phyloP scores from a whole-genome alignment of 2,888 invertebrate genomes.

The Hyles lineata region DNA sequence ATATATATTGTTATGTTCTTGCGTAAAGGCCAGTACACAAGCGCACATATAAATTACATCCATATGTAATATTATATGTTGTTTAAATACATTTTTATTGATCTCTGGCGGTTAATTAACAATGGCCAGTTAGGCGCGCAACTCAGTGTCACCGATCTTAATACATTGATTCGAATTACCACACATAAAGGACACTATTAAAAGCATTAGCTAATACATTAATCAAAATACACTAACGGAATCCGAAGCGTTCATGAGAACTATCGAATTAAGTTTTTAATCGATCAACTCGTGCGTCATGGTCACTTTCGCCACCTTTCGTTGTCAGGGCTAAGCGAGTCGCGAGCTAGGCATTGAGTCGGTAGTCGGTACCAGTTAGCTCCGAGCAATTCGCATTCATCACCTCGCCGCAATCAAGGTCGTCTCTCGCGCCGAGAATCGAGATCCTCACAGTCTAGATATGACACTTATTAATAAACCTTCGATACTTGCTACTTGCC shows the following conservation, averaged over 20 bases:
- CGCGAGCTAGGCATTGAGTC: constrained; percentile 56
- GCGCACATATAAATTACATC: constrained; percentile 14
- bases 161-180: not conserved
- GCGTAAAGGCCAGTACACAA: constrained; percentile 23
- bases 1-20: constrained; percentile 19
- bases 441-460: constrained; percentile 46
- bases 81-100: not conserved
- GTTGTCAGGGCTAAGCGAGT: constrained; percentile 68
- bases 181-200: not conserved
- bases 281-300: constrained; percentile 55
- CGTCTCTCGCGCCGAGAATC: constrained; percentile 40
- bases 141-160: not conserved
- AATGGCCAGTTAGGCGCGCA: not conserved
- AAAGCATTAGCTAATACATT: constrained; percentile 29
- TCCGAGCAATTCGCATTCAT: constrained; percentile 58
- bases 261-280: constrained; percentile 23
- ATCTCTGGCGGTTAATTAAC: constrained; percentile 6
- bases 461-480: constrained; percentile 52
- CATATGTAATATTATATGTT: not conserved
- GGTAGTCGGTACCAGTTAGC: constrained; percentile 46
- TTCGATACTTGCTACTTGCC: constrained; percentile 47
- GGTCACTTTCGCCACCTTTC: constrained; percentile 79
- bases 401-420: constrained; percentile 60
- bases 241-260: constrained; percentile 33
- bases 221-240: constrained; percentile 35